Conservation (phyloP, 2,113 vertebrate species). For the Labeo rohita region DNA sequence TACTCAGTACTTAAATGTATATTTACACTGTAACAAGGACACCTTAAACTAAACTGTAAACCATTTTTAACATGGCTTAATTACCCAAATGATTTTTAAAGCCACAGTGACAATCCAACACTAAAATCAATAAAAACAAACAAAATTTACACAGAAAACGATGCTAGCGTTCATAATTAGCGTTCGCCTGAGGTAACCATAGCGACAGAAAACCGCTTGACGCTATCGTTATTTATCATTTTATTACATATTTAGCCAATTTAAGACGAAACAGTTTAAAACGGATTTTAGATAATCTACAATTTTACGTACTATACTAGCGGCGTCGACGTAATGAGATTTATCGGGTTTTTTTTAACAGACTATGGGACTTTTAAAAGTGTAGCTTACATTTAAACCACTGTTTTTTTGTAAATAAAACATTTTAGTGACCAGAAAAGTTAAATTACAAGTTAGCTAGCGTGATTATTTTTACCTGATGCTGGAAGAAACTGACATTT, state of each 20-base stretch:
- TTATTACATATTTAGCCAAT: not conserved
- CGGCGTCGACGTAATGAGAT: not conserved
- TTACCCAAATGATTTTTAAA: not conserved
- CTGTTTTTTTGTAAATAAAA: not conserved
- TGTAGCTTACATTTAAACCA: not conserved
- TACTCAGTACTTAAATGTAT: too few species aligned
- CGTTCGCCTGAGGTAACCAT: not conserved
- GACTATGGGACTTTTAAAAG: not conserved
- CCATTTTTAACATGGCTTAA: not conserved
- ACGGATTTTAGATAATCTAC: not conserved
- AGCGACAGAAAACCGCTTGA: not conserved
- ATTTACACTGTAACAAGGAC: too few species aligned
- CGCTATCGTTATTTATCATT: not conserved
- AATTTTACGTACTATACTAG: not conserved
- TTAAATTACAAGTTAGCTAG: not conserved
- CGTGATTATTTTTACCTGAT: not conserved
- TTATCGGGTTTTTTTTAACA: not conserved
- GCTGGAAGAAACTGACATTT: not conserved
- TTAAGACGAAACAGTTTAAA: not conserved
- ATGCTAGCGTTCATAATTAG: not conserved
- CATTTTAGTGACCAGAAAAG: not conserved
- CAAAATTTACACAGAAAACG: not conserved
- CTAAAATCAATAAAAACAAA: not conserved
- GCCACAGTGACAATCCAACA: not conserved
- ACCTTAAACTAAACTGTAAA: too few species aligned